Evolutionary conservation across 2,888 invertebrate genomes (phyloP).

Genomic region (Drosophila demipolita): DNA sequence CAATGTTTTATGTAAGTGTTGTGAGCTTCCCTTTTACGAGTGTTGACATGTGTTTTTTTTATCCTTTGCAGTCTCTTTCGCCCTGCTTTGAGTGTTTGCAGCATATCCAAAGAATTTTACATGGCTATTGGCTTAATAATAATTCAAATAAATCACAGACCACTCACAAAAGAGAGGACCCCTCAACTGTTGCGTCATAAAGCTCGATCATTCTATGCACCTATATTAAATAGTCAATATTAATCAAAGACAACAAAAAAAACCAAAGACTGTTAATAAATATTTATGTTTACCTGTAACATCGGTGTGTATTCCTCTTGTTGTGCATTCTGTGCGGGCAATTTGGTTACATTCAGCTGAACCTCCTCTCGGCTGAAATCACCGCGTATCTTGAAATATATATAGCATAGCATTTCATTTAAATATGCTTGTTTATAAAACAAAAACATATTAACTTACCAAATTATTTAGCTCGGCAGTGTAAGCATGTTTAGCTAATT

Average conservation of each 20-base stretch:
- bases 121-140: slow-evolving; percentile 57
- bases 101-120: slow-evolving; percentile 77
- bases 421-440: neutral
- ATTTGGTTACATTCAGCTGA: slow-evolving; percentile 69
- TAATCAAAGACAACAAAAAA: slow-evolving; percentile 11
- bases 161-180: slow-evolving; percentile 29
- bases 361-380: slow-evolving; percentile 69
- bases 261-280: slow-evolving; percentile 29
- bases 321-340: slow-evolving; percentile 34
- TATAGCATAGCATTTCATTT: neutral
- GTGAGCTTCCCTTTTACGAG: neutral
- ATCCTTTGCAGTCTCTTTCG: slow-evolving; percentile 75
- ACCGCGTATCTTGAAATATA: slow-evolving; percentile 56
- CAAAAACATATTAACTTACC: slow-evolving; percentile 43
- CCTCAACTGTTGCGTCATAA: slow-evolving; percentile 40
- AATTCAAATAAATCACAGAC: slow-evolving; percentile 20
- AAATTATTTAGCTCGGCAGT: slow-evolving; percentile 74
- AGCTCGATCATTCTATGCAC: slow-evolving; percentile 53
- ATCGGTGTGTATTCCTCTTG: slow-evolving; percentile 36
- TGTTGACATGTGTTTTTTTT: neutral
- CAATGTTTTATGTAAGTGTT: slow-evolving; percentile 82
- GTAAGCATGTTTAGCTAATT: slow-evolving; percentile 70
- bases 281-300: slow-evolving; percentile 42
- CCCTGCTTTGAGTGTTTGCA: slow-evolving; percentile 84
- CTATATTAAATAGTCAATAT: slow-evolving; percentile 44